Base-by-base conservation (phyloP, 1,140 invertebrate genomes). In the Apis mellifera region DNA sequence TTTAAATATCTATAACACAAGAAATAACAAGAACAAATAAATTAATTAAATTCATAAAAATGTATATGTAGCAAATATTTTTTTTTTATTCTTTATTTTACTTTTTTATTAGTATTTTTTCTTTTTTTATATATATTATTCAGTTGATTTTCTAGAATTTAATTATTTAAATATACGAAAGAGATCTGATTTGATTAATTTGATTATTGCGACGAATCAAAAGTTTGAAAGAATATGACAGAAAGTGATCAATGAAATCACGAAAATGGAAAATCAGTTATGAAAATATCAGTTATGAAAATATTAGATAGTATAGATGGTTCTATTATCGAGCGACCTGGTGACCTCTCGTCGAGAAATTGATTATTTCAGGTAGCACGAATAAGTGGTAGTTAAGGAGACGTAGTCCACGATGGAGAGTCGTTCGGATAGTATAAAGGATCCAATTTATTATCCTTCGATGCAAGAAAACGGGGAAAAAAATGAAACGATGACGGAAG, bases 291-390 rank as follows among this genome's bases (percentile, higher is more conserved):
- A 26, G 7, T 15, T 26, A 13, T 55, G 17, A 55, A 72, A 59
- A 48, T 32, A 15, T 65, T 21, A 26, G 7, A 84, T 64, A 57
- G 57, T 59, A 55, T 2, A 26, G n/a, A 70, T 52, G 78, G 82
- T 78, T 69, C 26, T 76, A 60, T 82, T 89, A 90, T 90, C 86
- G 89, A 90, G 89, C 89, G 89, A 90, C 89, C 89, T 57, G 88
- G 81, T 89, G 84, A 88, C 87, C 87, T 88, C 84, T 86, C 21
- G 57, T 13, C 74, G 65, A 59, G 68, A 76, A 90, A 90, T 90
- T 85, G 89, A 90, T 90, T 90, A 90, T 89, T 90, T 87, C 64
- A 80, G 78, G 60, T 57, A 78, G 66, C 68, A 54, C 50, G 69
- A 79, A 48, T 57, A 77, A 78, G 55, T 48, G 48, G 48, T 54